Conservation (phyloP, 2,888 invertebrate species). For the Siphlonurus alternatus region DNA sequence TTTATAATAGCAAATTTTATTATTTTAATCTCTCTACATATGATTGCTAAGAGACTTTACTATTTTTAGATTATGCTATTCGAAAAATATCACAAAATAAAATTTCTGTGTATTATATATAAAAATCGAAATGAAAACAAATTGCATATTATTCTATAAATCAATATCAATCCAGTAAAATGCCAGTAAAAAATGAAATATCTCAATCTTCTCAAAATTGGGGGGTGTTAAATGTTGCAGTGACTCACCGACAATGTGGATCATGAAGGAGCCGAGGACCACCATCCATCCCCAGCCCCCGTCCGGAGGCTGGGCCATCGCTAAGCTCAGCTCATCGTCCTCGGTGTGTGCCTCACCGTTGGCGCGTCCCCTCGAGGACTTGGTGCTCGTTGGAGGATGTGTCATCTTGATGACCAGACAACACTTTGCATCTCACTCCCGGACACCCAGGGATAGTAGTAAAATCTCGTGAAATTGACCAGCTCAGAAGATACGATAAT, state of each 20-base stretch:
- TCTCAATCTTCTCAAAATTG: too few relatives aligned
- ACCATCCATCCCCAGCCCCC: conserved; percentile 95
- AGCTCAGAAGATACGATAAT: too few relatives aligned
- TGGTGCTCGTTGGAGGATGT: neutral
- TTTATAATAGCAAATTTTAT: conserved; percentile 7
- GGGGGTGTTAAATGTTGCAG: neutral
- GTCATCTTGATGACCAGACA: neutral
- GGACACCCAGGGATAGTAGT: neutral
- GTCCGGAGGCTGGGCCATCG: conserved; percentile 48
- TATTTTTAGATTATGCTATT: too few relatives aligned
- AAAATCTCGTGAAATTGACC: too few relatives aligned
- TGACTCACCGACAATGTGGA: conserved; percentile 82
- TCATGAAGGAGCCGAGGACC: conserved; percentile 89
- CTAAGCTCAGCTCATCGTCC: neutral
- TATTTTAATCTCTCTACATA: too few relatives aligned
- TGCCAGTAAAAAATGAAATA: too few relatives aligned
- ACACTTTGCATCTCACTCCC: neutral
- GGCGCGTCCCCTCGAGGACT: neutral
- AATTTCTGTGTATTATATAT: too few relatives aligned
- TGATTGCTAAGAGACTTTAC: too few relatives aligned
- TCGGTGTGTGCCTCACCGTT: neutral
- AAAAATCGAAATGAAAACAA: too few relatives aligned
- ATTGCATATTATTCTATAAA: too few relatives aligned
- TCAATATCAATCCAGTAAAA: too few relatives aligned
- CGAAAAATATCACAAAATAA: too few relatives aligned